Evolutionary conservation across 2,113 vertebrate genomes (phyloP).

Genomic region (Lampris incognitus): DNA sequence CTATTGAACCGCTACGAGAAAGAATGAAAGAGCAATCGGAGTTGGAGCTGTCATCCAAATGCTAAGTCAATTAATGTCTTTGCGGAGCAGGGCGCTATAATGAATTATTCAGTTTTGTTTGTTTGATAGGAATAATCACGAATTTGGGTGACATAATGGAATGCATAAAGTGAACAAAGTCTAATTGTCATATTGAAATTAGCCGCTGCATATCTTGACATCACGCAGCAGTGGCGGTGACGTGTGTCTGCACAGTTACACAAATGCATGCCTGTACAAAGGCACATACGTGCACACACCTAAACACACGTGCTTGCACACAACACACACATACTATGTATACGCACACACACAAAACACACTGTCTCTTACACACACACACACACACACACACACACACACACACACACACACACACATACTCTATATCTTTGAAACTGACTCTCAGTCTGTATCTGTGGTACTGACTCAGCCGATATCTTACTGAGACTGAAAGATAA

Average conservation of each 20-base stretch:
- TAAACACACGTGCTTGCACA: conserved; percentile 7
- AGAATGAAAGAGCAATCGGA: too few relatives aligned
- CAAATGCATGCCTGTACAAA: background rate
- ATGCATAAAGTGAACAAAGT: too few relatives aligned
- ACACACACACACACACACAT: background rate
- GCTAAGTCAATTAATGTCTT: conserved; percentile 2
- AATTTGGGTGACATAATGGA: too few relatives aligned
- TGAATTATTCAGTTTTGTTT: too few relatives aligned
- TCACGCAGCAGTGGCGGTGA: background rate
- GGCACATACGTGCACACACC: background rate
- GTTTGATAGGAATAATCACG: too few relatives aligned
- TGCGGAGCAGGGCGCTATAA: conserved; percentile 1
- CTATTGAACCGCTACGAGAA: too few relatives aligned
- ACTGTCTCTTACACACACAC: conserved; percentile 5
- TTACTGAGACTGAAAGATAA: background rate
- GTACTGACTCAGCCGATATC: background rate
- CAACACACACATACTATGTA: background rate
- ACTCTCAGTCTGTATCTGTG: background rate
- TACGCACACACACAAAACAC: conserved; percentile 12
- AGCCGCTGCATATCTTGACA: too few relatives aligned
- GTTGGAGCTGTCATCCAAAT: too few relatives aligned
- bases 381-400: background rate
- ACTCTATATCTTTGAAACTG: background rate
- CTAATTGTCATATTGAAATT: too few relatives aligned
- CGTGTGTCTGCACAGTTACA: background rate